Evolutionary conservation across 2,113 vertebrate genomes (phyloP), one percentile per base, ranked within the genome.

Genomic region (Bubo scandiacus): DNA sequence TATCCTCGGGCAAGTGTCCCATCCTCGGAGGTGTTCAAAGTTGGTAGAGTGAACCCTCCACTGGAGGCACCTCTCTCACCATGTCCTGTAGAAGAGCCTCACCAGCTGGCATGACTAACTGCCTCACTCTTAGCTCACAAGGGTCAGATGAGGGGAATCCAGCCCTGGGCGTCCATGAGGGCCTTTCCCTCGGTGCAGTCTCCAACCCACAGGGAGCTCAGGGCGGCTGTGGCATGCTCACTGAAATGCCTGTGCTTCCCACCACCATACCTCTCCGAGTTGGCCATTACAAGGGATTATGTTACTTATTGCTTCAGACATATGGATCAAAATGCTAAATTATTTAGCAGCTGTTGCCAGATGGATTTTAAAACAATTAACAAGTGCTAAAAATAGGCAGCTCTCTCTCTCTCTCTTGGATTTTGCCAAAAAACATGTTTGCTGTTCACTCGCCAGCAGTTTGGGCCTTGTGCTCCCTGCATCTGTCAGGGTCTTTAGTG

Each of bases 331-430:
- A 88, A 86, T 21, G 55, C 67, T 83, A 22, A 78, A 83, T 95
- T 85, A 81, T 86, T 92, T 74, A 82, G 90, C 82, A 94, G 74
- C 71, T 45, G n/a, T 88, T 90, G 62, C 94, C 82, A 90, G 90
- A 86, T 81, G 82, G 82, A 72, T 96, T 93, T 94, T 88, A 81
- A 87, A 94, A 91, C 88, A 94, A 92, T 92, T 94, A 94, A 68
- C 19, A 16, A 92, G 84, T 71, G 63, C 71, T 94, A 86, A 92
- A 87, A 96, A 81, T 67, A 87, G 65, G 59, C 59, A 84, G 59
- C 29, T 19, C 55, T 20, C 54, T 81, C 42, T 14, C 40, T 34
- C 27, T 36, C 25, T 89, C 16, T 15, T 23, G 29, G 72, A 55
- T 81, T 95, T 96, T 86, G 88, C 91, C 67, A 78, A 55, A 42